phyloP scores from a whole-genome alignment of 2,888 invertebrate genomes.

The Drosophila peninsularis region DNA sequence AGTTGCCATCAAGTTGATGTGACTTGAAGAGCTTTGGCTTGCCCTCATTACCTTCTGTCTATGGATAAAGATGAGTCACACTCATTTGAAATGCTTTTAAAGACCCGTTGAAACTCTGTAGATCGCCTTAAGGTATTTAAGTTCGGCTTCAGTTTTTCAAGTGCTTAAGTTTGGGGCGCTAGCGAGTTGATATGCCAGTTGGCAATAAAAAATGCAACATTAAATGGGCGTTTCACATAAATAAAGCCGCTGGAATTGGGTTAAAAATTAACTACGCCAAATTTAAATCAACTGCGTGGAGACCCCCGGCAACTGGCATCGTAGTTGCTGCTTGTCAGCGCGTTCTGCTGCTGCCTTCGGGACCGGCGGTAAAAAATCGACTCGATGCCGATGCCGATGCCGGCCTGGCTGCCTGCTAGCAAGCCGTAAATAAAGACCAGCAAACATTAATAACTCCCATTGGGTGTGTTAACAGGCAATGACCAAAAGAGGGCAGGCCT shows the following conservation, averaged over 20 bases:
- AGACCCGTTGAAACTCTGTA: neutral
- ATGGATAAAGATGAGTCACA: neutral
- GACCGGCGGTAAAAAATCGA: slow-evolving; percentile 72
- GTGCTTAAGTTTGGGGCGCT: neutral
- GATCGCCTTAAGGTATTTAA: neutral
- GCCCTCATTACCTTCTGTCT: neutral
- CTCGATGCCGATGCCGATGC: slow-evolving; percentile 47
- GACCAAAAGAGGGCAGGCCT: slow-evolving; percentile 68
- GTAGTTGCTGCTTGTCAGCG: slow-evolving; percentile 61
- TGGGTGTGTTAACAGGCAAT: slow-evolving; percentile 82
- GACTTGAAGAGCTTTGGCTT: neutral
- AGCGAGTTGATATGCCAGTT: slow-evolving; percentile 29
- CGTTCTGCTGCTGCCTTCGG: slow-evolving; percentile 57
- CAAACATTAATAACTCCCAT: slow-evolving; percentile 81
- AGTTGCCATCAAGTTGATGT: neutral
- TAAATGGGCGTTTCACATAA: slow-evolving; percentile 75
- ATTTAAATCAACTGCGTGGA: slow-evolving; percentile 72
- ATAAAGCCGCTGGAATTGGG: slow-evolving; percentile 69
- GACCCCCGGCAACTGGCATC: slow-evolving; percentile 21
- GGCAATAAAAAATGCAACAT: slow-evolving; percentile 74
- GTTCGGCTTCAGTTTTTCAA: neutral
- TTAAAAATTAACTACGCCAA: slow-evolving; percentile 78
- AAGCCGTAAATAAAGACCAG: slow-evolving; percentile 72
- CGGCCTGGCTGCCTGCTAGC: slow-evolving; percentile 47
- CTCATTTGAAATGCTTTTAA: neutral